These are phyloP conservation scores for Silurus lanzhouensis DNA, from an alignment of 2,797 vertebrate genomes.

Conservation along the genomic window DNA sequence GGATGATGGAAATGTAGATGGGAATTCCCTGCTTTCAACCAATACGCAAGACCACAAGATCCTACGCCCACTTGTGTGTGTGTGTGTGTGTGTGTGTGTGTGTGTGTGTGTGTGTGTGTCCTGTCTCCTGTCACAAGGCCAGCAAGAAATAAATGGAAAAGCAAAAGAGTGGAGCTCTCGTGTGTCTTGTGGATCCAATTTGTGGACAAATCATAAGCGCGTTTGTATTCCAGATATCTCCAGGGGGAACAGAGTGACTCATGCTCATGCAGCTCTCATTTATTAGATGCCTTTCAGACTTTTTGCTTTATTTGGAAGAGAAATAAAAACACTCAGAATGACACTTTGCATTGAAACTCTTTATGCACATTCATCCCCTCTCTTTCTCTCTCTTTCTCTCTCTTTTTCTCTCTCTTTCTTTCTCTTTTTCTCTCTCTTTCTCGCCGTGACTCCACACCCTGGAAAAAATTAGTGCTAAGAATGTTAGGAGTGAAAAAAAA, in stretches of 20 bases:
- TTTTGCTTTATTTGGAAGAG: not conserved
- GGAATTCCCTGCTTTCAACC: slow-evolving; percentile 69
- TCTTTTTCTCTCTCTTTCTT: not conserved
- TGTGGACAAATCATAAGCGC: slow-evolving; percentile 52
- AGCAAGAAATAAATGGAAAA: not conserved
- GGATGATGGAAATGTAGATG: slow-evolving; percentile 53
- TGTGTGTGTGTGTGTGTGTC: too few species aligned
- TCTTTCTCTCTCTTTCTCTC: not conserved
- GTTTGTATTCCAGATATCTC: slow-evolving; percentile 63
- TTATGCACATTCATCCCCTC: not conserved
- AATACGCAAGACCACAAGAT: slow-evolving; percentile 51
- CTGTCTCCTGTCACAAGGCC: slow-evolving; percentile 51
- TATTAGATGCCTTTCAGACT: not conserved
- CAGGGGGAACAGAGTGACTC: slow-evolving; percentile 66
- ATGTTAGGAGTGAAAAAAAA: slow-evolving; percentile 32
- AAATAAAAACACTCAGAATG: not conserved
- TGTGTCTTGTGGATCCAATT: slow-evolving; percentile 58
- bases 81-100: too few species aligned
- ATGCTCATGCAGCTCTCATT: slow-evolving; percentile 59
- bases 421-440: not conserved
- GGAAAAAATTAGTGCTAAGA: slow-evolving; percentile 57
- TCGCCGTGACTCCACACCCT: slow-evolving; percentile 40
- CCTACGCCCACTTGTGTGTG: slow-evolving; percentile 37
- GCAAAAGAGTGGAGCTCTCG: not conserved
- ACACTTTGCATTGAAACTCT: not conserved